Evolutionary conservation across 2,888 invertebrate species (phyloP), one percentile per base, ranked within the genome.

Genomic region (Chrysolina haemoptera): DNA sequence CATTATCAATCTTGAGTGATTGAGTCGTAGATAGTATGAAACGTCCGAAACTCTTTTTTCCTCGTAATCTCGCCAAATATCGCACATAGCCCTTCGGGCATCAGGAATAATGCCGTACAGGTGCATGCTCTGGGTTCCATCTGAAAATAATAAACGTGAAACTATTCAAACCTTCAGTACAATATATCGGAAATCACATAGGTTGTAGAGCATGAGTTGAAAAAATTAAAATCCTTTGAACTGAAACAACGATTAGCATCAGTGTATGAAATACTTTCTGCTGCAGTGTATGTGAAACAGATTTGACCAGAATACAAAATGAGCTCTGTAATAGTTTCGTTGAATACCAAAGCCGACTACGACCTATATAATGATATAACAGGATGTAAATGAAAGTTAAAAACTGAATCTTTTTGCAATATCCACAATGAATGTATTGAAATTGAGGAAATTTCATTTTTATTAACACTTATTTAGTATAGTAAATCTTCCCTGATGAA

Each of bases 11-110:
- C 95, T 90, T 0, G 96, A 96, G 85, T 96, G 96, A 88, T 96
- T 96, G 79, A 96, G 90, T 35, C 93, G 91, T 62, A 96, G 88
- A 86, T 94, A 95, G 22, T 95, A 95, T 4, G 93, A 91, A 22
- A 96, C 88, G 86, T 96, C 96, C 3, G 93, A 92, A 55, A 95
- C 91, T 1, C 91, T 90, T 80, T 94, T 92, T 86, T 95, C 95
- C 78, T 95, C 95, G 83, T 94, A 96, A 81, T 95, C 92, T 50
- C 96, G 90, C 95, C 95, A 96, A 12, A 95, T 90, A 85, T 95
- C 92, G 79, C 96, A 91, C 76, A 91, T 90, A 0, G 93, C 94
- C 77, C 93, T 95, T 46, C 96, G 90, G 0, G 94, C 92, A 85
- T 96, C 95, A 0, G 94, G 93, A 78, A 95, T 93, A 74, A 90